Evolutionary conservation across 2,797 vertebrate genomes (phyloP).

Genomic region (Propithecus deckenii): DNA sequence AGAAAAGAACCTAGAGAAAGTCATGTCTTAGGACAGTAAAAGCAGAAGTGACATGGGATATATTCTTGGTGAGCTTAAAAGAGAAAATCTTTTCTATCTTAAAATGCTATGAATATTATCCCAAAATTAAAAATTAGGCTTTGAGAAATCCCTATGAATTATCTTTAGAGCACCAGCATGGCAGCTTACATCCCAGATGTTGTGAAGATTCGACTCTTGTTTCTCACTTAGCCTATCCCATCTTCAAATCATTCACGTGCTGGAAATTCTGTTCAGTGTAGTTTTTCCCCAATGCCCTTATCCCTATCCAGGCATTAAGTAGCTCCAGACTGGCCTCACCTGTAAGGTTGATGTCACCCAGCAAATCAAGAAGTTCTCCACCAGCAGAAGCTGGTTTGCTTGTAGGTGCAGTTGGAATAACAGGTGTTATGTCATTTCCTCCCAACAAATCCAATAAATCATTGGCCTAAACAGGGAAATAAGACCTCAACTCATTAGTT

Average conservation of each 20-base stretch:
- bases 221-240: background rate
- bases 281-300: background rate
- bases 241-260: background rate
- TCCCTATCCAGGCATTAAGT: background rate
- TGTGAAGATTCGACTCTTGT: background rate
- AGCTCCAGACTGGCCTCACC: conserved; percentile 84
- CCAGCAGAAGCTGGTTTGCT: conserved; percentile 94
- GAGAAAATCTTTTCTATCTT: background rate
- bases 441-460: conserved; percentile 97
- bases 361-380: conserved; percentile 96
- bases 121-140: background rate
- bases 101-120: conserved; percentile 39
- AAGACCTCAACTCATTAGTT: conserved; percentile 55
- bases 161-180: background rate
- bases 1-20: conserved; percentile 38
- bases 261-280: background rate
- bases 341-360: conserved; percentile 95
- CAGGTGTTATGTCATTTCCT: conserved; percentile 93
- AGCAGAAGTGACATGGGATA: background rate
- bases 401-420: conserved; percentile 93
- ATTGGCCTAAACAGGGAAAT: conserved; percentile 90
- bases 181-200: background rate
- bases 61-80: background rate
- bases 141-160: background rate
- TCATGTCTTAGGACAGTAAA: background rate